A percentile compares a stretch with the other conserved stretches of the same genome.
Evolutionary conservation across 2,113 vertebrate species (phyloP).

Genomic region (Actenoides hombroni): DNA sequence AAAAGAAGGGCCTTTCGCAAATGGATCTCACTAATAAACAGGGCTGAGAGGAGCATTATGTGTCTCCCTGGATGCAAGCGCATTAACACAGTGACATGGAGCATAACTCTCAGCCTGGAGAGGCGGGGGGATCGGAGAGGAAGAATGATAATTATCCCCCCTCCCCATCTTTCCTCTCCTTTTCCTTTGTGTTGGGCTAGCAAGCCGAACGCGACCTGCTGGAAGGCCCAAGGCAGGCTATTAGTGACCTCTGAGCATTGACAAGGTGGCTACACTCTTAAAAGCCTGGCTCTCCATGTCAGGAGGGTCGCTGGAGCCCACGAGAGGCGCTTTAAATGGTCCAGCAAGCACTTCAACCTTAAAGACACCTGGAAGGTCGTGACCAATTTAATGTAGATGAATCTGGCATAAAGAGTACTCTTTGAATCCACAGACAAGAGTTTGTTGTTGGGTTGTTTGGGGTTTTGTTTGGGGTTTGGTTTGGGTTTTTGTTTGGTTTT

Average conservation of each 20-base stretch:
- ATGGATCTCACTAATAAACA: constrained; percentile 96
- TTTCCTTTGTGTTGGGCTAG: constrained; percentile 83
- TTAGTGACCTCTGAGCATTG: constrained; percentile 90
- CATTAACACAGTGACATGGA: constrained; percentile 90
- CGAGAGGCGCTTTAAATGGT: constrained; percentile 79
- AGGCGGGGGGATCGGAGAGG: background rate
- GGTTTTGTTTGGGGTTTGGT: background rate
- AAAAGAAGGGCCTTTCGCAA: constrained; percentile 92
- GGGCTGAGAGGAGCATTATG: constrained; percentile 89
- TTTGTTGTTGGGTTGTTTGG: background rate
- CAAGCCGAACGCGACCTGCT: constrained; percentile 76
- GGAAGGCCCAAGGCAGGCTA: constrained; percentile 87
- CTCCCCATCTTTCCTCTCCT: constrained; percentile 68
- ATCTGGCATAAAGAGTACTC: constrained; percentile 68
- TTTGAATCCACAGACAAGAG: constrained; percentile 69
- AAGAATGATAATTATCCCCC: constrained; percentile 88
- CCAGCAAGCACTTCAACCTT: constrained; percentile 86
- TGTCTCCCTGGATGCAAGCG: constrained; percentile 82
- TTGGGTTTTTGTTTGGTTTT: background rate
- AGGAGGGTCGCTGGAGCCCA: constrained; percentile 77
- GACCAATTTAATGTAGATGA: constrained; percentile 82
- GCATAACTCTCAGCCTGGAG: constrained; percentile 84
- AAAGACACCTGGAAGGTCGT: constrained; percentile 90
- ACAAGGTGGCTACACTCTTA: constrained; percentile 82
- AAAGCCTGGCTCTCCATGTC: constrained; percentile 85